Evolutionary conservation across 2,888 invertebrate species (phyloP), one percentile per base, ranked within the genome.

Genomic region (Mamestra brassicae): DNA sequence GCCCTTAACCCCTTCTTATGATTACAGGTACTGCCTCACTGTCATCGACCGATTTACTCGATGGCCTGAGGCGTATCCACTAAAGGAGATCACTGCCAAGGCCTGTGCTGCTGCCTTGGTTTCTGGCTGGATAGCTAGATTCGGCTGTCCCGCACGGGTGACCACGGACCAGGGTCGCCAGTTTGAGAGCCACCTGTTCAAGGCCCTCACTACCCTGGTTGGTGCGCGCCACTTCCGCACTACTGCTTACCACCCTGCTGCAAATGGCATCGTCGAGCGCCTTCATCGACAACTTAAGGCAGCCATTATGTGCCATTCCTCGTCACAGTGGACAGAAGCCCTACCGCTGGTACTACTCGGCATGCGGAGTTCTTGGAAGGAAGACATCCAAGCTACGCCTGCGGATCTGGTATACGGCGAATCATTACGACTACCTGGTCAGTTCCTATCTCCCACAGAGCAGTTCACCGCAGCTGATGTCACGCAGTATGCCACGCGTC

Each of bases 351-450:
- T 74, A 47, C 69, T 74, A 4, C 55, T 74, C 36, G 74, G 75
- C 26, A 75, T 75, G n/a, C 52, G 75, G 10, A 75, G 34, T 34
- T 52, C 74, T 3, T 70, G 70, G 74, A 75, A 75, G 26, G 61
- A 60, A 2, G 74, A 75, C 34, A 50, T 75, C 54, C 52, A 75
- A 26, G 42, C 75, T 45, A 61, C 75, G 11, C 54, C 70, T 15
- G 74, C 74, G 3, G 73, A 73, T 13, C 57, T 68, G 38, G 66
- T 66, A 8, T 66, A 72, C 64, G 65, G 61, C 2, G 69, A 70
- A 34, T 3, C 69, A 4, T 15, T 70, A 17, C 52, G 15, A 5
- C 15, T 71, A 10, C 71, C 71, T 17, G 64, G 64, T 11, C 71
- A 71, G 13, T 71, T 71, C 50, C 34, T 71, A n/a, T 26, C 64